These are phyloP conservation scores for Spodoptera exigua DNA, from an alignment of 2,888 invertebrate genomes.

Conservation along the genomic window DNA sequence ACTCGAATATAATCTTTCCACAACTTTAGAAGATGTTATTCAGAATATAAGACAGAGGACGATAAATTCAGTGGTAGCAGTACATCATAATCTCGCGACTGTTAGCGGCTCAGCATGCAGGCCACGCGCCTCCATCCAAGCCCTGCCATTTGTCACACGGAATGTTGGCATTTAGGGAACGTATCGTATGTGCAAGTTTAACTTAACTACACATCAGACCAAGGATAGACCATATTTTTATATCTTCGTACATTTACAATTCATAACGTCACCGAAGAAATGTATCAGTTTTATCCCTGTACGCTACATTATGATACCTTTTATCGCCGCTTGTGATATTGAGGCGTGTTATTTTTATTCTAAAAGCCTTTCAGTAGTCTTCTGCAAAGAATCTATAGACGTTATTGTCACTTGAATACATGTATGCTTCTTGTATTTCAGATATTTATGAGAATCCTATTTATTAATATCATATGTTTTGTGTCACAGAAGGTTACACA, in stretches of 20 bases:
- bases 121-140: slow-evolving; percentile 47
- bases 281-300: slow-evolving; percentile 6
- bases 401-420: too few species aligned
- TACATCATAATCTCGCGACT: slow-evolving; percentile 37
- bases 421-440: too few species aligned
- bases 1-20: not conserved
- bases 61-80: slow-evolving; percentile 17
- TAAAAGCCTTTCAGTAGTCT: not conserved
- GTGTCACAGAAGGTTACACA: too few species aligned
- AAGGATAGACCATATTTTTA: not conserved
- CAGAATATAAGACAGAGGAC: slow-evolving; percentile 19
- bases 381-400: too few species aligned
- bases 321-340: too few species aligned
- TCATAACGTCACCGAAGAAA: slow-evolving; percentile 5
- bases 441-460: too few species aligned
- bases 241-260: slow-evolving; percentile 15
- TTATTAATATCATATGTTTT: too few species aligned
- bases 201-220: slow-evolving; percentile 33
- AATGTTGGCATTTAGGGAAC: slow-evolving; percentile 54
- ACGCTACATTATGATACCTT: not conserved
- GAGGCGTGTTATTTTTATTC: not conserved
- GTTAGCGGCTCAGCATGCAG: slow-evolving; percentile 42
- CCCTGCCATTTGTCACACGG: slow-evolving; percentile 55
- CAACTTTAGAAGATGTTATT: slow-evolving; percentile 14
- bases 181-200: slow-evolving; percentile 39